Evolutionary conservation across 2,113 vertebrate species (phyloP), one percentile per base, ranked within the genome.

Genomic region (Serinus canaria): DNA sequence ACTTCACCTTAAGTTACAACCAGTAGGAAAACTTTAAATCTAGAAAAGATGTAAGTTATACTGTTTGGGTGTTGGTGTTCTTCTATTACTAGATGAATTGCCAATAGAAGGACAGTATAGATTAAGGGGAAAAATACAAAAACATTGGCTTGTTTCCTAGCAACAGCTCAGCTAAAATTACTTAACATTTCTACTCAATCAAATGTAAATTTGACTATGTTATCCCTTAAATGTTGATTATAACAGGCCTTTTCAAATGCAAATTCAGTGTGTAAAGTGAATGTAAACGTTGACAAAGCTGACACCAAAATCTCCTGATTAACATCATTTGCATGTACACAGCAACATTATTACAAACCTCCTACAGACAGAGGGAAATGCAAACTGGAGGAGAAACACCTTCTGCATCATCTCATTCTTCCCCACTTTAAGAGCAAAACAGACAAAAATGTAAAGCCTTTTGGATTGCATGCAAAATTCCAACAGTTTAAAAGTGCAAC

Each of bases 181-280:
- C 95, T 98, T 98, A 98, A 98, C 97, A 96, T 62, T 95, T 96
- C 96, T 95, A 95, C 91, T 97, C 97, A 97, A 98, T 98, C 97
- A 97, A 96, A 98, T 97, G 97, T 97, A 98, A 98, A 98, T 98
- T 97, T 98, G 97, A 97, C 93, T 95, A 96, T 97, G 97, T 96
- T 97, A 98, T 97, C 97, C 96, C 93, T 98, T 97, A 98, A 98
- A 98, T 97, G 98, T 97, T 98, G 97, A 98, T 98, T 98, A 97
- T 96, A 97, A 94, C 91, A 95, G 95, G 49, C 89, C 96, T 97
- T 98, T 98, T 98, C 97, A 98, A 96, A 98, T 98, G 98, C 96
- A 98, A 98, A 98, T 98, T 92, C 74, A 94, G 62, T 94, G 97
- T 96, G 94, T 97, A 97, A 98, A 97, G 97, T 96, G 97, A 98